Conservation (phyloP, 2,888 invertebrate species). For the Palloptera scutellata region DNA sequence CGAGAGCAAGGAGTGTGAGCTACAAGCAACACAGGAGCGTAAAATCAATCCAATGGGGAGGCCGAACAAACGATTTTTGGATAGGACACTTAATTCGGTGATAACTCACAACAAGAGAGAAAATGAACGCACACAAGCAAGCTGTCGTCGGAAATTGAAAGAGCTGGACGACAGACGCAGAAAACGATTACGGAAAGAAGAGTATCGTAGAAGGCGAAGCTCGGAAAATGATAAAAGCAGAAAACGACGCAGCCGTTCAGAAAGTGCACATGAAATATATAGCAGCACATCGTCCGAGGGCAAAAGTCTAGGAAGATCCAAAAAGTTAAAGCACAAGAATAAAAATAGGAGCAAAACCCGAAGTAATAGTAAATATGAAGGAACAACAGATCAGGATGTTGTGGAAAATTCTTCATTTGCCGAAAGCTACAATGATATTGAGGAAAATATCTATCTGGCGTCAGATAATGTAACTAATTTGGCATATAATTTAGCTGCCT, state of each 20-base stretch:
- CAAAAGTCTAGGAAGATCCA: background rate
- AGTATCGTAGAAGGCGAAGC: background rate
- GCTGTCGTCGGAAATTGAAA: slow-evolving; percentile 48
- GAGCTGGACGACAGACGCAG: slow-evolving; percentile 48
- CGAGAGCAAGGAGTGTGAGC: slow-evolving; percentile 22
- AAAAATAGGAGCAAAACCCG: background rate
- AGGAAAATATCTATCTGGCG: slow-evolving; percentile 20
- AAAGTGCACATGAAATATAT: slow-evolving; percentile 23
- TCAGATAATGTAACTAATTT: slow-evolving; percentile 32
- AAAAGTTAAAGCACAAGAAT: background rate
- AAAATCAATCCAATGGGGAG: slow-evolving; percentile 55
- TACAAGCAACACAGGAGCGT: slow-evolving; percentile 42
- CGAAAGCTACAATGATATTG: slow-evolving; percentile 35
- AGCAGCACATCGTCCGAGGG: slow-evolving; percentile 19
- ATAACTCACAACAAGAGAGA: slow-evolving; percentile 52
- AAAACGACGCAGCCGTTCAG: slow-evolving; percentile 2
- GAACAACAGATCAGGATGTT: background rate
- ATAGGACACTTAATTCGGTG: slow-evolving; percentile 51
- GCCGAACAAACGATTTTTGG: slow-evolving; percentile 56
- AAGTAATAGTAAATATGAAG: slow-evolving; percentile 18
- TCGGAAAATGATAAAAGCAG: background rate
- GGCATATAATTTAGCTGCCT: slow-evolving; percentile 35
- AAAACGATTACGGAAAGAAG: background rate
- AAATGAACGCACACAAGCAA: slow-evolving; percentile 43
- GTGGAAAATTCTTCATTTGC: background rate